Percentiles rank a stretch among this genome's conserved stretches.
phyloP scores from a whole-genome alignment of 1,140 invertebrate species.

The Hesperophylax magnus region DNA sequence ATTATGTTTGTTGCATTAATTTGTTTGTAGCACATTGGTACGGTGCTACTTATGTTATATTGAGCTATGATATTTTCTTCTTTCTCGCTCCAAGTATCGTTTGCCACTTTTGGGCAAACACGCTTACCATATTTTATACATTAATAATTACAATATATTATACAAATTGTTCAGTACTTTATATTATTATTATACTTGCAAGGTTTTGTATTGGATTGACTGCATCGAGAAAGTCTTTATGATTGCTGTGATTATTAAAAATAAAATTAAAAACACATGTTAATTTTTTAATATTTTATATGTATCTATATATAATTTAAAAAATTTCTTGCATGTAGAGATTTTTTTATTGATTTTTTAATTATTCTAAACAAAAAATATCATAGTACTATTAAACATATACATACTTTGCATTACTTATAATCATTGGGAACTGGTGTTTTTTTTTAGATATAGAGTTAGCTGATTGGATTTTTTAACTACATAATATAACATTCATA shows the following conservation, averaged over 20 bases:
- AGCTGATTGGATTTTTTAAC: too few species aligned
- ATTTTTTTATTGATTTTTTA: neutral
- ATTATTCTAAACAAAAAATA: too few species aligned
- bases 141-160: too few species aligned
- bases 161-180: neutral
- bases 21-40: neutral
- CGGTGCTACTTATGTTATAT: constrained; percentile 12
- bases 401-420: too few species aligned
- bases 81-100: neutral
- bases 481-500: too few species aligned
- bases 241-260: neutral
- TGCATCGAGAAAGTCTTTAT: constrained; percentile 5
- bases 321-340: neutral
- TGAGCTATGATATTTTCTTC: constrained; percentile 16
- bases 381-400: too few species aligned
- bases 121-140: neutral
- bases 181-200: neutral
- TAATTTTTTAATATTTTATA: neutral
- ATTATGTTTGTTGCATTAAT: constrained; percentile 20
- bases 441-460: too few species aligned
- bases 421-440: too few species aligned
- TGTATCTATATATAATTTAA: neutral
- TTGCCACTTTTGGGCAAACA: neutral
- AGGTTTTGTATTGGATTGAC: neutral
- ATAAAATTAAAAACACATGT: neutral